A percentile compares a stretch with the other conserved stretches of the same genome.
Evolutionary conservation across 1,140 invertebrate genomes (phyloP).

Genomic region (Leptinotarsa texana): DNA sequence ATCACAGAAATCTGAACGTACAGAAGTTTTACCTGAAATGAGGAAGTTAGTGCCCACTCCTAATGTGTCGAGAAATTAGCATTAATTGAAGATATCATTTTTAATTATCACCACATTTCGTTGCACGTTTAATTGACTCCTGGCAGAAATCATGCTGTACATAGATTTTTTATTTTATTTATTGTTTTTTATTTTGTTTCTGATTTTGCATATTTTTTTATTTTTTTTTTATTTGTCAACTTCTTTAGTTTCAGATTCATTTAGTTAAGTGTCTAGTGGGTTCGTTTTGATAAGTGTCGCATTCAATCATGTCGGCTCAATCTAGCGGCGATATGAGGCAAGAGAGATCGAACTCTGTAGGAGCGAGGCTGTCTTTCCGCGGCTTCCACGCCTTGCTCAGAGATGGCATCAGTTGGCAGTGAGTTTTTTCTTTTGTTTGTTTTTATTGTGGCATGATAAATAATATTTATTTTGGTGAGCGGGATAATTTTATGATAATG

Average conservation of each 20-base stretch:
- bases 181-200: constrained; percentile 6
- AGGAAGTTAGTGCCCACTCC: no score
- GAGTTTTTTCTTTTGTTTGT: constrained; percentile 43
- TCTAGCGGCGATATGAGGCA: constrained; percentile 46
- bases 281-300: neutral
- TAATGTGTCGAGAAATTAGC: no score
- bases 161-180: no score
- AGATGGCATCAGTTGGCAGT: constrained; percentile 50
- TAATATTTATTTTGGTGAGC: neutral
- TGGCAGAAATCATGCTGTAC: no score
- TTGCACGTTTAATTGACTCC: no score
- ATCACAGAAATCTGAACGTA: no score
- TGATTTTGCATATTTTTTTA: constrained; percentile 20
- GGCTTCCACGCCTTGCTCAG: constrained; percentile 45
- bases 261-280: constrained; percentile 17
- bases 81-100: no score
- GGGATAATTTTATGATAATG: neutral
- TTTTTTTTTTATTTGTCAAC: neutral
- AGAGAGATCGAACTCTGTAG: constrained; percentile 50
- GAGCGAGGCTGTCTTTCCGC: constrained; percentile 48
- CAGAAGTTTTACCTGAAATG: no score
- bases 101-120: no score
- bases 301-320: constrained; percentile 44
- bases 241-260: constrained; percentile 19
- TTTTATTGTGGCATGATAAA: neutral